Evolutionary conservation across 2,113 vertebrate genomes (phyloP).

Genomic region (Pongo pygmaeus): DNA sequence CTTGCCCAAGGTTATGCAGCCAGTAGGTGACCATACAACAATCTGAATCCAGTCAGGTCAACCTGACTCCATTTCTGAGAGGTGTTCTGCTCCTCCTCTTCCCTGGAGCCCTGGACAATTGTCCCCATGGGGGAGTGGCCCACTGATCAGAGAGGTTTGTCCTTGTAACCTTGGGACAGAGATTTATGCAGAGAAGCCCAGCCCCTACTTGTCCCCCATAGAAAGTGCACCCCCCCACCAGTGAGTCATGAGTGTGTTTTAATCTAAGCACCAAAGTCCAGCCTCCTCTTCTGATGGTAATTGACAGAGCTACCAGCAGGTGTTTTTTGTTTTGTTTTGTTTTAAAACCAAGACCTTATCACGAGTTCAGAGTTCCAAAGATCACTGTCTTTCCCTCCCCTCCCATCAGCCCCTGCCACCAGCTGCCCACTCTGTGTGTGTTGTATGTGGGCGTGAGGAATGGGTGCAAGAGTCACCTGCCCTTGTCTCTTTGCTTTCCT

Average conservation of each 20-base stretch:
- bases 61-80: neutral
- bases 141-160: neutral
- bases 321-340: slow-evolving; percentile 31
- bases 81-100: neutral
- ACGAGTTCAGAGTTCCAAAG: slow-evolving; percentile 30
- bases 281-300: slow-evolving; percentile 11
- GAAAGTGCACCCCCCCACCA: neutral
- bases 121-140: neutral
- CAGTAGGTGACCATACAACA: neutral
- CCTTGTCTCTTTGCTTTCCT: neutral
- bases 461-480: neutral
- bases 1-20: neutral
- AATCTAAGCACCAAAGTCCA: neutral
- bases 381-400: slow-evolving; percentile 34
- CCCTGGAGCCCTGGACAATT: neutral
- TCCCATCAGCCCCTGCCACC: neutral
- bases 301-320: slow-evolving; percentile 44
- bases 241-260: slow-evolving; percentile 16
- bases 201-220: neutral
- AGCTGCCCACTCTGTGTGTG: neutral
- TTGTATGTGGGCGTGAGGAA: neutral
- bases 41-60: neutral
- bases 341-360: slow-evolving; percentile 49
- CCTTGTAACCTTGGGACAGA: neutral
- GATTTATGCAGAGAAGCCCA: neutral